Percentiles rank a stretch among this genome's conserved stretches.
These are phyloP conservation scores for Ephestia elutella DNA, from an alignment of 1,140 invertebrate genomes.

Conservation along the genomic window DNA sequence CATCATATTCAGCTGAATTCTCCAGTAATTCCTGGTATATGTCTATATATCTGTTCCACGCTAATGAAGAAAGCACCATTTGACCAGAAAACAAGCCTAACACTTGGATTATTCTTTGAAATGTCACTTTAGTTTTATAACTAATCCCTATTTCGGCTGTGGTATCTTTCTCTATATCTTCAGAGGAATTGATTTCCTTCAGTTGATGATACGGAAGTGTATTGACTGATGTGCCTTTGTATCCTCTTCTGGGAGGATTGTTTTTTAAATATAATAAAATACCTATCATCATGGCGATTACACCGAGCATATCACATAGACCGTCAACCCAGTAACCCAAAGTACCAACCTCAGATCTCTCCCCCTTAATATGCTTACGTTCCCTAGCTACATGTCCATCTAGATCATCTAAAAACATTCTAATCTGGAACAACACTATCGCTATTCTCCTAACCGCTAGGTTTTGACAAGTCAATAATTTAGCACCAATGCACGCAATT, in stretches of 20 bases:
- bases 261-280: conserved; percentile 79
- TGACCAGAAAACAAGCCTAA: conserved; percentile 81
- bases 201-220: conserved; percentile 67
- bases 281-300: conserved; percentile 79
- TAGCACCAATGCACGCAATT: conserved; percentile 80
- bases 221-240: conserved; percentile 74
- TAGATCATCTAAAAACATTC: conserved; percentile 85
- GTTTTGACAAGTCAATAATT: conserved; percentile 80
- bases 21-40: conserved; percentile 85
- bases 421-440: conserved; percentile 82
- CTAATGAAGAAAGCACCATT: conserved; percentile 80
- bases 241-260: conserved; percentile 80
- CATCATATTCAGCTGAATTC: conserved; percentile 74
- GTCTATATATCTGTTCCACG: conserved; percentile 88
- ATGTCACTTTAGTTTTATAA: conserved; percentile 79
- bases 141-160: conserved; percentile 73
- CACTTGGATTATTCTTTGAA: conserved; percentile 78
- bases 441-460: conserved; percentile 80
- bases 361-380: conserved; percentile 80
- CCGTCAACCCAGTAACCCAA: conserved; percentile 84
- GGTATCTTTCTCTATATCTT: conserved; percentile 70
- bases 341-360: conserved; percentile 82
- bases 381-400: conserved; percentile 86
- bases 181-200: conserved; percentile 64
- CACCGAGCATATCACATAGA: conserved; percentile 83